phyloP scores from a whole-genome alignment of 2,113 vertebrate species.

The Psilopsiagon aurifrons region DNA sequence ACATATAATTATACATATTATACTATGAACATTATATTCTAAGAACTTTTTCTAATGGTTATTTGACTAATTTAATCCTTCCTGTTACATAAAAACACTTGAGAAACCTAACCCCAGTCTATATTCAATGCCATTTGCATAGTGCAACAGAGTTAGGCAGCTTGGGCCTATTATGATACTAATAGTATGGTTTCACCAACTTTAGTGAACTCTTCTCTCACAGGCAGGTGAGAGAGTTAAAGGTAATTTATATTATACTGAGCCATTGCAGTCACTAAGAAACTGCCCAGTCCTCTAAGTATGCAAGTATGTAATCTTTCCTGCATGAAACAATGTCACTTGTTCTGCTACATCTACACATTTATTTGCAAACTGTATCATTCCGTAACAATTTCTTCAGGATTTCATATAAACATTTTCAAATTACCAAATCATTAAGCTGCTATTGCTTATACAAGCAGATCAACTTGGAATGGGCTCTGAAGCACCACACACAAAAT shows the following conservation, averaged over 20 bases:
- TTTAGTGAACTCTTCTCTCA: not conserved
- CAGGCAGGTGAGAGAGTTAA: not conserved
- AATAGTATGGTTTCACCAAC: not conserved
- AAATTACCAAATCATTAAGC: not conserved
- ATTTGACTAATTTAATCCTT: not conserved
- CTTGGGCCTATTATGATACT: not conserved
- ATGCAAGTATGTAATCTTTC: not conserved
- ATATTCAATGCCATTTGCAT: not conserved
- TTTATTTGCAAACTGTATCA: not conserved
- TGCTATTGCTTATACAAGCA: not conserved
- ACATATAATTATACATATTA: not conserved
- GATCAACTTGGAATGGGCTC: not conserved
- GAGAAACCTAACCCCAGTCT: not conserved
- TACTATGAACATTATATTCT: not conserved
- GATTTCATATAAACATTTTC: not conserved
- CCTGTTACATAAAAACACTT: not conserved
- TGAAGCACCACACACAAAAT: not conserved
- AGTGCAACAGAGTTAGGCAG: not conserved
- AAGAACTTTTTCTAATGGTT: not conserved
- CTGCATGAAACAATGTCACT: not conserved
- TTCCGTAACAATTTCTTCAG: not conserved
- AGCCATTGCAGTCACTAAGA: not conserved
- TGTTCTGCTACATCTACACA: not conserved
- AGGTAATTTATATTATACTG: not conserved
- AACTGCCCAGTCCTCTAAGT: not conserved